Evolutionary conservation across 2,888 invertebrate species (phyloP).

Genomic region (Drosophila leonis): DNA sequence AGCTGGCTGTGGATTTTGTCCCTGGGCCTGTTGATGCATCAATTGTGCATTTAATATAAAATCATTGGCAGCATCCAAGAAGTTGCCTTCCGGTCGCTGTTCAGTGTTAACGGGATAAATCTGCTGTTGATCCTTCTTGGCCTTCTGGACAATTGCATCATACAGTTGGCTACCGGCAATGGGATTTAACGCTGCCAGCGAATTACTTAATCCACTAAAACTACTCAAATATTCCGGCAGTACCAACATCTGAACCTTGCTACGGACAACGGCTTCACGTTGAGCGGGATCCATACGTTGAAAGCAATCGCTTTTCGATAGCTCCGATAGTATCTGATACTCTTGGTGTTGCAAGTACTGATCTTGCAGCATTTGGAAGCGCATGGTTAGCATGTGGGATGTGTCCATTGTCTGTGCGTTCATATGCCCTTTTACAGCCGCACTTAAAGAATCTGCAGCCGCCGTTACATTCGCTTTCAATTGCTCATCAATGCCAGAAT

Average conservation of each 20-base stretch:
- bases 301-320: slow-evolving; percentile 82
- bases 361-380: slow-evolving; percentile 83
- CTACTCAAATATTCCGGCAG: slow-evolving; percentile 83
- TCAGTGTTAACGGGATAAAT: slow-evolving; percentile 46
- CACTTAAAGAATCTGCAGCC: slow-evolving; percentile 78
- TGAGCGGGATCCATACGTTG: slow-evolving; percentile 77
- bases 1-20: slow-evolving; percentile 14
- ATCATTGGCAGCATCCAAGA: slow-evolving; percentile 70
- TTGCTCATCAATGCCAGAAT: slow-evolving; percentile 58
- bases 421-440: slow-evolving; percentile 76
- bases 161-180: slow-evolving; percentile 78
- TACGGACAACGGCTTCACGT: slow-evolving; percentile 79
- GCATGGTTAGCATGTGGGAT: slow-evolving; percentile 80
- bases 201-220: slow-evolving; percentile 79
- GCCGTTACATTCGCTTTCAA: slow-evolving; percentile 80
- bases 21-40: slow-evolving; percentile 64
- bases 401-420: slow-evolving; percentile 66
- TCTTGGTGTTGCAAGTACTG: slow-evolving; percentile 84
- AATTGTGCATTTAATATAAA: slow-evolving; percentile 73
- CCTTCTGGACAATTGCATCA: slow-evolving; percentile 74
- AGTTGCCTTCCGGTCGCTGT: slow-evolving; percentile 47
- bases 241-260: slow-evolving; percentile 80
- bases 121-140: slow-evolving; percentile 75
- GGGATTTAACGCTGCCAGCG: slow-evolving; percentile 79
- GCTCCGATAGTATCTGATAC: slow-evolving; percentile 76